Evolutionary conservation across 2,113 vertebrate species (phyloP).

Genomic region (Polypterus senegalus): DNA sequence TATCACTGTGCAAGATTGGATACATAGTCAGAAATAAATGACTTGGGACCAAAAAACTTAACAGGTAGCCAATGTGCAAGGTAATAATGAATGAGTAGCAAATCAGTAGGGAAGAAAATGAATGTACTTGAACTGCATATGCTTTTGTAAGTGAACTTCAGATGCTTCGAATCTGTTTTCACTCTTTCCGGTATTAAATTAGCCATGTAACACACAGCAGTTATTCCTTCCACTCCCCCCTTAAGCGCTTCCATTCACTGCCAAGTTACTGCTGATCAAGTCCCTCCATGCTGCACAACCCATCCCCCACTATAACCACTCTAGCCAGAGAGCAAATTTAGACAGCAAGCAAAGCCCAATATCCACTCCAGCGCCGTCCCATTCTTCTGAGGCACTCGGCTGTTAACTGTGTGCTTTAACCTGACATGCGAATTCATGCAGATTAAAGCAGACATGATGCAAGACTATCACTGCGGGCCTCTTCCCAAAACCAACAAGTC

Average conservation of each 20-base stretch:
- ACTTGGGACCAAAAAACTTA: too few relatives aligned
- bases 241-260: constrained; percentile 25
- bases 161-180: constrained; percentile 48
- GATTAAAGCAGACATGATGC: constrained; percentile 48
- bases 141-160: constrained; percentile 47
- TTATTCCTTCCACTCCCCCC: constrained; percentile 29
- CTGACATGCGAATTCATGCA: constrained; percentile 52
- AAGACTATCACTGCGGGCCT: constrained; percentile 40
- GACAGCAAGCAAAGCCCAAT: constrained; percentile 52
- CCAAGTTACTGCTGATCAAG: constrained; percentile 26
- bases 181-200: constrained; percentile 48
- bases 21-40: too few relatives aligned
- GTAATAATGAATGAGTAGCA: too few relatives aligned
- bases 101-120: constrained; percentile 11
- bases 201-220: constrained; percentile 39
- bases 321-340: constrained; percentile 48
- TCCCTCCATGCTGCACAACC: constrained; percentile 9
- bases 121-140: constrained; percentile 22
- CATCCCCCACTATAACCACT: constrained; percentile 33
- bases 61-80: too few relatives aligned
- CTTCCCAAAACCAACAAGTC: constrained; percentile 41
- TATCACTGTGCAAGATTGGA: too few relatives aligned
- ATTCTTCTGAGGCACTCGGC: constrained; percentile 61
- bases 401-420: constrained; percentile 59
- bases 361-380: constrained; percentile 46